phyloP scores from a whole-genome alignment of 2,888 invertebrate genomes.

The Euzetes globulus region DNA sequence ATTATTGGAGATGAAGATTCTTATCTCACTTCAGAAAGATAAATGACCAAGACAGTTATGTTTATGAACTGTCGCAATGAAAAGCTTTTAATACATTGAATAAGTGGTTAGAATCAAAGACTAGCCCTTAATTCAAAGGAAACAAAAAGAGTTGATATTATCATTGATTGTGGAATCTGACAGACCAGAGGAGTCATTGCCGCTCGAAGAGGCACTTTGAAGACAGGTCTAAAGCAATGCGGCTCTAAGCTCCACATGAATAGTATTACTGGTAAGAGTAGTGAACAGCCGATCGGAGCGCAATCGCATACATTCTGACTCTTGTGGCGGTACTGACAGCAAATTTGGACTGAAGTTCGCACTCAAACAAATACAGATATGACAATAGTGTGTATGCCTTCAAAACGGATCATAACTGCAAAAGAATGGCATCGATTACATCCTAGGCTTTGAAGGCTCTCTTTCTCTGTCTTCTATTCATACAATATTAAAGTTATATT shows the following conservation, averaged over 20 bases:
- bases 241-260: constrained; percentile 22
- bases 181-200: constrained; percentile 4
- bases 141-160: constrained; percentile 9
- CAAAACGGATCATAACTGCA: neutral
- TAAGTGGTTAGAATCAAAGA: neutral
- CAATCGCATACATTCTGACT: neutral
- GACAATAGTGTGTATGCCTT: neutral
- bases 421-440: constrained; percentile 6
- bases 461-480: neutral
- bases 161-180: constrained; percentile 5
- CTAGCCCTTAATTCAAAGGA: neutral
- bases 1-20: neutral
- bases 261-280: neutral
- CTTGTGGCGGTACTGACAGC: neutral
- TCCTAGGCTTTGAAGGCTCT: neutral
- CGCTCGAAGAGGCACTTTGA: constrained; percentile 10
- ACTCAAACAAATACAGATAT: neutral
- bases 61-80: neutral
- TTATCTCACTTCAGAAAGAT: neutral
- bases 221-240: neutral
- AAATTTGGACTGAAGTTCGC: neutral
- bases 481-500: neutral
- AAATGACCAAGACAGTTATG: neutral
- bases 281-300: neutral
- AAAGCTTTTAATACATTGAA: neutral